A percentile compares a stretch with the other conserved stretches of the same genome.
Evolutionary conservation across 2,888 invertebrate genomes (phyloP).

Genomic region (Harpagoxenus sublaevis): DNA sequence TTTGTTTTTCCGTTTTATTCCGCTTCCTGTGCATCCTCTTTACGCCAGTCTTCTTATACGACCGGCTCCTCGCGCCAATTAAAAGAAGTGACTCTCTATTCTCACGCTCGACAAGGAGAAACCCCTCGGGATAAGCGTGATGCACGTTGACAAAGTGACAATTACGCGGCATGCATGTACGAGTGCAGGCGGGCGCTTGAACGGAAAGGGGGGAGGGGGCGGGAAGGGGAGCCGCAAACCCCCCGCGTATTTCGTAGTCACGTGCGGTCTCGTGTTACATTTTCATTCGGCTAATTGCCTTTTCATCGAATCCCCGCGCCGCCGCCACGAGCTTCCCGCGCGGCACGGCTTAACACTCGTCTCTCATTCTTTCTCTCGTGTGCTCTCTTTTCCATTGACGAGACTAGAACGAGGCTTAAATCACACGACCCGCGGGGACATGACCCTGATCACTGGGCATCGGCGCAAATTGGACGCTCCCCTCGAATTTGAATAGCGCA

Average conservation of each 20-base stretch:
- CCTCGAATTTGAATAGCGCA: constrained; percentile 44
- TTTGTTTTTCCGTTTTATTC: neutral
- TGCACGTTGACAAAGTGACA: constrained; percentile 85
- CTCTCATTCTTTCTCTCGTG: constrained; percentile 33
- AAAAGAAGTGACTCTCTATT: constrained; percentile 78
- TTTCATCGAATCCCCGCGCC: constrained; percentile 79
- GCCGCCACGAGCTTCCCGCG: constrained; percentile 54
- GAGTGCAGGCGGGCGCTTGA: constrained; percentile 46
- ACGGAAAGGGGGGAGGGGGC: constrained; percentile 22
- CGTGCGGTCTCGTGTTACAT: constrained; percentile 86
- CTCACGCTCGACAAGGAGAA: constrained; percentile 66
- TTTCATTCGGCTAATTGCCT: constrained; percentile 86
- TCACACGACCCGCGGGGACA: constrained; percentile 63
- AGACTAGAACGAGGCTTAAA: constrained; percentile 68
- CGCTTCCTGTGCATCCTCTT: constrained; percentile 10
- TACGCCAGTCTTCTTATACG: constrained; percentile 47
- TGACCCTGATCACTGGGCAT: constrained; percentile 62
- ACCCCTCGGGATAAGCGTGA: constrained; percentile 73
- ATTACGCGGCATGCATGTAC: constrained; percentile 80
- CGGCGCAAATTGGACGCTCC: constrained; percentile 72
- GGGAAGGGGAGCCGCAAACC: constrained; percentile 44
- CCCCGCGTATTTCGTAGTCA: constrained; percentile 80
- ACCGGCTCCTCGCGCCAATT: constrained; percentile 77
- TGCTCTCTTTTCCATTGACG: constrained; percentile 46
- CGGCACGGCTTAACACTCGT: constrained; percentile 46